phyloP scores from a whole-genome alignment of 2,113 vertebrate species.

The Archilochus colubris region DNA sequence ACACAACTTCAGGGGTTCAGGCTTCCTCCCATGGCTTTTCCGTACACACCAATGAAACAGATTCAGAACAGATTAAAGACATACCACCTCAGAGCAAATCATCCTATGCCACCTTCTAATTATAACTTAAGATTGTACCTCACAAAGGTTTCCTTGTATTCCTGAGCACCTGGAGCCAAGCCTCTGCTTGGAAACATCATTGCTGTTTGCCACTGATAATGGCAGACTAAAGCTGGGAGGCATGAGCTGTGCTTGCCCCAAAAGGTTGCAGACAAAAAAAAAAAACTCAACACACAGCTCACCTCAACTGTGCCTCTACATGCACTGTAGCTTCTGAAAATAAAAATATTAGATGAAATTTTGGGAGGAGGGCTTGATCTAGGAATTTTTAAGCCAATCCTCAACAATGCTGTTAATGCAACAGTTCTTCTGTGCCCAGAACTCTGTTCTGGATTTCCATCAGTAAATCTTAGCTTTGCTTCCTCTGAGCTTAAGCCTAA shows the following conservation, averaged over 20 bases:
- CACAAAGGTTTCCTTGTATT: neutral
- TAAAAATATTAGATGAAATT: conserved; percentile 17
- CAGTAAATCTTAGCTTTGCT: conserved; percentile 14
- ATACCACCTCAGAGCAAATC: neutral
- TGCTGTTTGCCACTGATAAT: neutral
- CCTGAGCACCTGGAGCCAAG: neutral
- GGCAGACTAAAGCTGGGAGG: neutral
- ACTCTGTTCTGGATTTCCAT: neutral
- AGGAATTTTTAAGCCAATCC: neutral
- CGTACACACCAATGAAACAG: neutral
- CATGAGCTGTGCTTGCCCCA: neutral
- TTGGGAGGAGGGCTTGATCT: conserved; percentile 13
- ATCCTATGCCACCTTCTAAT: neutral
- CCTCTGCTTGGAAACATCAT: neutral
- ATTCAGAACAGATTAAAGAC: neutral
- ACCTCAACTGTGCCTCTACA: neutral
- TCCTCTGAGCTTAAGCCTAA: conserved; percentile 9
- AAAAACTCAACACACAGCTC: neutral
- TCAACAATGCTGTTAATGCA: neutral
- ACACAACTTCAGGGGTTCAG: neutral
- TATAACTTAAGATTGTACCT: neutral
- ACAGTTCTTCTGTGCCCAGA: neutral
- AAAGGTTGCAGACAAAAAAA: neutral
- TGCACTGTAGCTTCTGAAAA: conserved; percentile 35
- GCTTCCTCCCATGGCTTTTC: neutral